These are phyloP conservation scores for Emydocephalus ijimae DNA, from an alignment of 2,113 vertebrate genomes.

Conservation along the genomic window DNA sequence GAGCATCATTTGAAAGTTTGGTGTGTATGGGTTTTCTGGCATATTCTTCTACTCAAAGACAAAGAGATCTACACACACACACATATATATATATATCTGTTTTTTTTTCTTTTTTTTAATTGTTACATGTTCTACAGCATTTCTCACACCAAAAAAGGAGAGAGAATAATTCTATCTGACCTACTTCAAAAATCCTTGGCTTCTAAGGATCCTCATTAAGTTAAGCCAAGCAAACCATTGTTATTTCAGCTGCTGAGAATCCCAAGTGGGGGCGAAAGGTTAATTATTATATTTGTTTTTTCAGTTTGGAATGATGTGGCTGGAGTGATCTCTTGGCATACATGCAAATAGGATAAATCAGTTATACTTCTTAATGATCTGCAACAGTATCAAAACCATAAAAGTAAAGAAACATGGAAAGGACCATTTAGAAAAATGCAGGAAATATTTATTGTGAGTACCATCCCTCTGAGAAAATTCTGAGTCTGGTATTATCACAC, in stretches of 20 bases:
- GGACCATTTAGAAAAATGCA: neutral
- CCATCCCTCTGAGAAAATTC: neutral
- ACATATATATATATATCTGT: too few relatives aligned
- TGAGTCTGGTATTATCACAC: neutral
- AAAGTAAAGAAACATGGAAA: slow-evolving; percentile 36
- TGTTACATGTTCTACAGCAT: neutral
- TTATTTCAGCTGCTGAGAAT: slow-evolving; percentile 65
- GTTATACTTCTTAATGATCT: slow-evolving; percentile 54
- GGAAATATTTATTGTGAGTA: neutral
- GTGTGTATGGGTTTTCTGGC: neutral
- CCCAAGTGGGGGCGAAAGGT: slow-evolving; percentile 59
- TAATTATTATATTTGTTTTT: slow-evolving; percentile 69
- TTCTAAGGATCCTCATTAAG: slow-evolving; percentile 34
- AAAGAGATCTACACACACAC: too few relatives aligned
- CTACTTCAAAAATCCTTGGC: neutral
- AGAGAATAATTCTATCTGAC: neutral
- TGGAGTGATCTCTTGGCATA: slow-evolving; percentile 52
- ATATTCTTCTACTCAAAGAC: neutral
- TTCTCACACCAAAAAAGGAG: neutral
- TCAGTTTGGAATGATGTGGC: slow-evolving; percentile 64
- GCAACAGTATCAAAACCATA: slow-evolving; percentile 39
- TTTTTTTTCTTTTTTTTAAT: neutral
- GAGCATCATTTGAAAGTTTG: neutral
- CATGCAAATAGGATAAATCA: slow-evolving; percentile 56
- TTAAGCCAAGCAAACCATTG: slow-evolving; percentile 50